Percentiles rank a stretch among this genome's conserved stretches.
phyloP scores from a whole-genome alignment of 2,797 vertebrate species.

The Psittacula echo region DNA sequence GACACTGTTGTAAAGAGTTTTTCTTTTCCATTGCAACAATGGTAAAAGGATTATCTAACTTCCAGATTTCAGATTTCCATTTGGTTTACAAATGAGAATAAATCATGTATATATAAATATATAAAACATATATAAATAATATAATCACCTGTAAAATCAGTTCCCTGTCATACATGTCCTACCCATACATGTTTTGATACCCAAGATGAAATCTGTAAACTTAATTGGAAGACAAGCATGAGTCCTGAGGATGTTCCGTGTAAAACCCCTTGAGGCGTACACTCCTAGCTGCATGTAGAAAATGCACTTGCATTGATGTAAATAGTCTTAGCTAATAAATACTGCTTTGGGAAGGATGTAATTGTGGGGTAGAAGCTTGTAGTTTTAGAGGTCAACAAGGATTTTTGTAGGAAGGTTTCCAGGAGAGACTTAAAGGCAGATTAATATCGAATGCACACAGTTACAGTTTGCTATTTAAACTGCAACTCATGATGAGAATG shows the following conservation, averaged over 20 bases:
- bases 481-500: not conserved
- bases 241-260: not conserved
- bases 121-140: no score
- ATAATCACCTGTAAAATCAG: not conserved
- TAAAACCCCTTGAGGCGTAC: not conserved
- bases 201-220: not conserved
- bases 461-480: not conserved
- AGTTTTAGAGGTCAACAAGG: not conserved
- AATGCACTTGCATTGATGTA: not conserved
- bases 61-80: not conserved
- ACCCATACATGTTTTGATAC: not conserved
- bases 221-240: not conserved
- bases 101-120: not conserved
- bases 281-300: not conserved
- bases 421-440: not conserved
- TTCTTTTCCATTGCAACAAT: not conserved
- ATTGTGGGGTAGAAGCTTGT: not conserved
- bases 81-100: not conserved
- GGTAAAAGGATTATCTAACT: not conserved
- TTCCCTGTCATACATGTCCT: not conserved
- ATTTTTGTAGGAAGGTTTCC: not conserved
- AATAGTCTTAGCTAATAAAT: not conserved
- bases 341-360: not conserved
- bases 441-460: not conserved
- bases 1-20: not conserved